phyloP scores from a whole-genome alignment of 2,797 vertebrate genomes.

The Onychomys arenicola region DNA sequence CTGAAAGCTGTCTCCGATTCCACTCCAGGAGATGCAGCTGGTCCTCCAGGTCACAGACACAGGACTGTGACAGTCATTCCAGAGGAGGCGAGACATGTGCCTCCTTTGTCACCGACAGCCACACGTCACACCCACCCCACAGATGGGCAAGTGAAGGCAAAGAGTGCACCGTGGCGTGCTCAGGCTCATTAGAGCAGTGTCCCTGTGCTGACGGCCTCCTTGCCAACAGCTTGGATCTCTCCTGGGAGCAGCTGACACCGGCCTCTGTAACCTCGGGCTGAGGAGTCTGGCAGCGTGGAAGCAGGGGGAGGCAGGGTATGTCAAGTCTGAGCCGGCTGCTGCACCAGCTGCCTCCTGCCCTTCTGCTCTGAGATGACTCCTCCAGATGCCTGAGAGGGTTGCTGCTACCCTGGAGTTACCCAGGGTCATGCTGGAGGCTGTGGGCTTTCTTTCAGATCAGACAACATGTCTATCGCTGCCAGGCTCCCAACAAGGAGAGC shows the following conservation, averaged over 20 bases:
- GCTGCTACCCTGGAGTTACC: not conserved
- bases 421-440: not conserved
- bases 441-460: not conserved
- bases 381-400: not conserved
- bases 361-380: not conserved
- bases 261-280: not conserved
- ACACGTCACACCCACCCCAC: not conserved
- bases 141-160: constrained; percentile 5
- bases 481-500: not conserved
- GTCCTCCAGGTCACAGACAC: not conserved
- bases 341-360: not conserved
- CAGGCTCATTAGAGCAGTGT: not conserved
- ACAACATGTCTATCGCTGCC: fast-evolving
- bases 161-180: not conserved
- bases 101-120: not conserved
- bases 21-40: not conserved
- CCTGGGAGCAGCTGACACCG: not conserved
- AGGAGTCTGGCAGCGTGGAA: not conserved
- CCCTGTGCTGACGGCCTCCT: not conserved
- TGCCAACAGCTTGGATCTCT: not conserved
- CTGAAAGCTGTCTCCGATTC: not conserved
- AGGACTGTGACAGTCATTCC: not conserved
- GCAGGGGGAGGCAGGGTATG: not conserved
- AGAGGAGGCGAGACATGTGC: not conserved
- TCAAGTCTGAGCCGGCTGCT: not conserved